These are phyloP conservation scores for Promerops cafer DNA, from an alignment of 2,113 vertebrate genomes.

Conservation along the genomic window DNA sequence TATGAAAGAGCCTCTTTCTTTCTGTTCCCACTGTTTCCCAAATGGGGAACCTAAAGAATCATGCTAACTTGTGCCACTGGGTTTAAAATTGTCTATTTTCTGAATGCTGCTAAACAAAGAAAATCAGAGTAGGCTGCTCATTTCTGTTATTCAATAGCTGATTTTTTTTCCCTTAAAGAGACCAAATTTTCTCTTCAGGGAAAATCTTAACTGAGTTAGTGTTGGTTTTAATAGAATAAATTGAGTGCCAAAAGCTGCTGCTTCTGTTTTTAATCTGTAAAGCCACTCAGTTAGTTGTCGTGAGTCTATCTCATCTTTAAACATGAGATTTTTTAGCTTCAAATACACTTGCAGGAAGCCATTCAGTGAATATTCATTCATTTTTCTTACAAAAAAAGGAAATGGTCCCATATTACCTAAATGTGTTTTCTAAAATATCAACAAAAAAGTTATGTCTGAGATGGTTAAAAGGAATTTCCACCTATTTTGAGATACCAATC, in stretches of 20 bases:
- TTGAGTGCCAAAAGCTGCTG: not conserved
- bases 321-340: not conserved
- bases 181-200: not conserved
- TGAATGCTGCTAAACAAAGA: not conserved
- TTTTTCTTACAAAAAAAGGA: not conserved
- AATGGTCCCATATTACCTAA: not conserved
- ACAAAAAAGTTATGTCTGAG: not conserved
- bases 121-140: not conserved
- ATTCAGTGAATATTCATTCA: not conserved
- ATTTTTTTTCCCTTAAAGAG: not conserved
- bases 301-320: not conserved
- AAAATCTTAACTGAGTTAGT: not conserved
- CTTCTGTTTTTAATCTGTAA: not conserved
- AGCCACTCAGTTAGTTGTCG: not conserved
- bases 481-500: not conserved
- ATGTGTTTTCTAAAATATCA: not conserved
- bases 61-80: not conserved
- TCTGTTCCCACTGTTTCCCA: not conserved
- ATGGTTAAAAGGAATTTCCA: not conserved
- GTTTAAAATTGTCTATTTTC: not conserved
- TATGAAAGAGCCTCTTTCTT: not conserved
- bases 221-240: not conserved
- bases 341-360: not conserved
- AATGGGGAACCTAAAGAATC: not conserved
- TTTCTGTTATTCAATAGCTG: not conserved